Evolutionary conservation across 2,113 vertebrate genomes (phyloP), one percentile per base, ranked within the genome.

Genomic region (Micromys minutus): DNA sequence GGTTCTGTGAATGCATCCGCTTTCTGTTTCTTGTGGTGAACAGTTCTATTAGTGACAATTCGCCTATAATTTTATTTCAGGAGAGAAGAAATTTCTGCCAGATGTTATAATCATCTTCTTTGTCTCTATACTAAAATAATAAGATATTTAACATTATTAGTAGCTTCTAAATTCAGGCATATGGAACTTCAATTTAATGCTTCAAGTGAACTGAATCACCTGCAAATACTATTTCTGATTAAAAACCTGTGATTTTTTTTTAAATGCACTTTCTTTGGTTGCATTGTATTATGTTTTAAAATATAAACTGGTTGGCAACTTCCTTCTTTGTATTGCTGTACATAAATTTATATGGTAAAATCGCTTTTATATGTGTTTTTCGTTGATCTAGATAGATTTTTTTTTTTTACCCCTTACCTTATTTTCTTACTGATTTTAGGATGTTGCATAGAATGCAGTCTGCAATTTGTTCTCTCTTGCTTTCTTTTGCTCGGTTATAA

Each of bases 1-100:
- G 86, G 31, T 86, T 98, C 97, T 97, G 96, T 98, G 96, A 98
- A 96, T 94, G 97, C 95, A 97, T 96, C 95, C 98, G 83, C 96
- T 96, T 96, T 98, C 96, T 97, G 57, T 97, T 97, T 97, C 97
- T 94, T 97, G 65, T 92, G 95, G 90, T 71, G 95, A 98, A 86
- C 86, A 97, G 91, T 97, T 97, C 3, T 96, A 81, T 97, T 94
- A 97, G 83, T 39, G 83, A 94, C 80, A 98, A 98, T 98, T 98
- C 97, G 97, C 84, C 77, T 93, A 92, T 89, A 96, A 97, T 97
- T 98, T 69, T 42, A 94, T 71, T 96, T 96, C 5, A 13, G 7
- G 83, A 72, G 52, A 83, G 34, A 85, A 85, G 47, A 94, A 96
- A 96, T 95, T 65, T 89, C 76, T 97, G 17, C 94, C 26, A 69